Evolutionary conservation across 2,888 invertebrate species (phyloP).

Genomic region (Digitonthophagus gazella): DNA sequence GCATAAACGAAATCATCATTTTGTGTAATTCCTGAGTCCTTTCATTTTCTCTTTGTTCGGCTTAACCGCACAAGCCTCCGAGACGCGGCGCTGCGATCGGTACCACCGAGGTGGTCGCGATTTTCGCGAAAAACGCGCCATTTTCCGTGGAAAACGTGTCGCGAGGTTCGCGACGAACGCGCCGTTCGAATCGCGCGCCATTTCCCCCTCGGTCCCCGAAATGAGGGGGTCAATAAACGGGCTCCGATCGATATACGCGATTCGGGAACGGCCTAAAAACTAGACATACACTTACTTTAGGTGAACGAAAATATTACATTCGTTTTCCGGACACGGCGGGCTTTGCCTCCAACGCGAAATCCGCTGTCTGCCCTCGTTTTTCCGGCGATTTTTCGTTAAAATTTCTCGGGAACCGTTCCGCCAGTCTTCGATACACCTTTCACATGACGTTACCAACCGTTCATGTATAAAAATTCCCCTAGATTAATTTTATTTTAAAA

Average conservation of each 20-base stretch:
- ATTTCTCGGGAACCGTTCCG: constrained; percentile 1
- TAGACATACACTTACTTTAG: constrained; percentile 34
- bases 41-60: constrained; percentile 8
- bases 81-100: constrained; percentile 1
- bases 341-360: constrained; percentile 9
- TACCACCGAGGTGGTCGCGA: constrained; percentile 8
- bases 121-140: constrained; percentile 5
- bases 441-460: constrained; percentile 9
- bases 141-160: constrained; percentile 16
- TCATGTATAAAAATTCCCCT: neutral
- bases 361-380: neutral
- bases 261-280: constrained; percentile 30
- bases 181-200: constrained; percentile 20
- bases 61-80: constrained; percentile 24
- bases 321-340: constrained; percentile 24
- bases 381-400: constrained; percentile 1
- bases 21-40: constrained; percentile 1
- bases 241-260: constrained; percentile 30
- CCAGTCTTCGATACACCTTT: constrained; percentile 14
- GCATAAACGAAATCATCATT: constrained; percentile 3
- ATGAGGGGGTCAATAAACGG: constrained; percentile 29
- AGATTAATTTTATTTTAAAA: neutral
- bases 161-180: constrained; percentile 2
- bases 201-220: constrained; percentile 24
- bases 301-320: constrained; percentile 31